Base-by-base conservation (phyloP, 2,888 invertebrate species). In the Oscheius myriophilus region DNA sequence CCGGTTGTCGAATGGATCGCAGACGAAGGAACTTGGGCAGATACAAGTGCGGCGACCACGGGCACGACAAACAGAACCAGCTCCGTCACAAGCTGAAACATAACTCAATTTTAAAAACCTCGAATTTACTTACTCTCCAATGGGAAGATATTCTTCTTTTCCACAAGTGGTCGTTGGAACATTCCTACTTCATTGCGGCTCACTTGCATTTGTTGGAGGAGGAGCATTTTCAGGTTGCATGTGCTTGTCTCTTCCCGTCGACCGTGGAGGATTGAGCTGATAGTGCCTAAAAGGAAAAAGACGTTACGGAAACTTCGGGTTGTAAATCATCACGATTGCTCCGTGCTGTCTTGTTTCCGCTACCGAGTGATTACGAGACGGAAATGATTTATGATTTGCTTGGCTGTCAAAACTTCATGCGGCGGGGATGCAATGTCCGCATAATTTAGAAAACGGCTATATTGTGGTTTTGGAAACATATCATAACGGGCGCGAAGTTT, bases 201-300 rank as follows among this genome's bases (percentile, higher is more conserved):
- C 49, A 42, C 14, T 53, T 63, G 52, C 39, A 63, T 51, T 39
- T 63, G 52, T 11, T 39, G 16, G 12, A 63, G 41, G n/a, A 75
- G 59, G 0, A 75, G 57, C 43, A 45, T 62, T 26, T 75, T 75
- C 46, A 75, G 53, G 53, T 75, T 75, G 54, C 75, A 75, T 3
- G 57, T 51, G 4, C 25, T 45, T 7, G 49, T 59, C 54, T 75
- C 75, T 18, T 63, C 63, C 14, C 70, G 63, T 61, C 54, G 55
- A 18, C 72, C 71, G 7, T 67, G 51, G 16, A 75, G 58, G 49
- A 75, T 75, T 21, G 75, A 66, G 14, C 72, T 55, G 54, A 75
- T 72, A 23, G 70, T 69, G 39, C 75, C 75, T 75, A 61, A 49
- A 70, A 61, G 25, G 43, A 42, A n/a, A n/a, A n/a, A n/a, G n/a